Evolutionary conservation across 2,113 vertebrate genomes (phyloP).

Genomic region (Vidua macroura): DNA sequence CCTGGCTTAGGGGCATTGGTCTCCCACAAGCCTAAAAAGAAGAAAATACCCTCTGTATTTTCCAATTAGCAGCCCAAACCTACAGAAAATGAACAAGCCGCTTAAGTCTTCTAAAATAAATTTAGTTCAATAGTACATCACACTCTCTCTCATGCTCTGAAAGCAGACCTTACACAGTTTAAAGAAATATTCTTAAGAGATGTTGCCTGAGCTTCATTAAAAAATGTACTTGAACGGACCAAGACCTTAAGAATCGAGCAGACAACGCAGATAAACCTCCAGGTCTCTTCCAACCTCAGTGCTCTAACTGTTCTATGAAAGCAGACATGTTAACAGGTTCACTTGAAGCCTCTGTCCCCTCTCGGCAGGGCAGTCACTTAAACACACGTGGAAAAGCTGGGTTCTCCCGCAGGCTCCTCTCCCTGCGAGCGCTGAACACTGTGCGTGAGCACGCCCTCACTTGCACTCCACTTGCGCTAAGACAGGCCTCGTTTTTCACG

Average conservation of each 20-base stretch:
- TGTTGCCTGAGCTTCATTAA: fast-evolving
- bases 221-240: fast-evolving
- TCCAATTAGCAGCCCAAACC: not conserved
- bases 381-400: fast-evolving
- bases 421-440: fast-evolving
- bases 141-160: fast-evolving
- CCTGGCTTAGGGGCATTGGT: not conserved
- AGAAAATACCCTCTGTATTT: fast-evolving
- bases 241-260: not conserved
- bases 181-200: not conserved
- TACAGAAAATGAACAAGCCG: fast-evolving
- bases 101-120: not conserved
- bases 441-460: fast-evolving
- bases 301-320: not conserved
- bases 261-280: not conserved
- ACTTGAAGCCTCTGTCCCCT: not conserved
- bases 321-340: fast-evolving
- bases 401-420: too few relatives aligned
- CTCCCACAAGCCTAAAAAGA: not conserved
- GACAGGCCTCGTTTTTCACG: too few relatives aligned
- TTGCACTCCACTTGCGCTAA: fast-evolving
- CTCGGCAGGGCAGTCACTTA: not conserved
- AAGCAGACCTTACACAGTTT: not conserved
- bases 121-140: too few relatives aligned
- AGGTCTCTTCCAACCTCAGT: not conserved